These are phyloP conservation scores for Lampris incognitus DNA, from an alignment of 2,113 vertebrate species.

Conservation along the genomic window DNA sequence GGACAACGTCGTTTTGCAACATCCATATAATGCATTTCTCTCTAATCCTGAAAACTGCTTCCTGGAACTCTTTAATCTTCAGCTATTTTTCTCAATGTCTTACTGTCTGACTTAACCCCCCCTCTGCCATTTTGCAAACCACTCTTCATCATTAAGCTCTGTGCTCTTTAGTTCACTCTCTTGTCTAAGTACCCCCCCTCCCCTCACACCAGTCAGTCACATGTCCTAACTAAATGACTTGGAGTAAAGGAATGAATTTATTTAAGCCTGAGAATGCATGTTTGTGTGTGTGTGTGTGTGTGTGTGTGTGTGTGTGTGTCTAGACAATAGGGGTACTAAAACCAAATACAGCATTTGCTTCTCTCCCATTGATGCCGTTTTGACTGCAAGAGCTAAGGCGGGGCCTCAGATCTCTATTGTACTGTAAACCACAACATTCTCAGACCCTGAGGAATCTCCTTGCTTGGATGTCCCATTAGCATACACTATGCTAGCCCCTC, in stretches of 20 bases:
- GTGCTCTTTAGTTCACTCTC: conserved; percentile 2
- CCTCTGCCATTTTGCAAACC: conserved; percentile 46
- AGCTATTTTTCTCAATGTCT: conserved; percentile 31
- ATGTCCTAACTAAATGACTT: conserved; percentile 24
- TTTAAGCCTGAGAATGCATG: conserved; percentile 43
- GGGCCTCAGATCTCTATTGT: conserved; percentile 59
- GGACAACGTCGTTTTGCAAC: conserved; percentile 34
- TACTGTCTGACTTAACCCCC: conserved; percentile 28
- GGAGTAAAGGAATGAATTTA: conserved; percentile 32
- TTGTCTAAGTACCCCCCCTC: conserved; percentile 2
- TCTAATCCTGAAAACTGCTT: conserved; percentile 41
- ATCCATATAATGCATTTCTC: conserved; percentile 28
- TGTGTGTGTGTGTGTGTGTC: conserved; percentile 27
- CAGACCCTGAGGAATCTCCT: conserved; percentile 69
- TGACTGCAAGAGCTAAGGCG: conserved; percentile 50
- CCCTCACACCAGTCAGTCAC: conserved; percentile 29
- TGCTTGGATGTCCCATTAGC: conserved; percentile 49
- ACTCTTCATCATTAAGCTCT: background rate
- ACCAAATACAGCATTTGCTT: conserved; percentile 28
- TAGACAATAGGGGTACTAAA: conserved; percentile 57
- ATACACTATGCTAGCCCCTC: conserved; percentile 28
- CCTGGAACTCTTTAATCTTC: conserved; percentile 32
- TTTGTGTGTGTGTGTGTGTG: conserved; percentile 20
- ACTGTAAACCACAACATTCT: conserved; percentile 74
- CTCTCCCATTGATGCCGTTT: conserved; percentile 54